phyloP scores from a whole-genome alignment of 2,888 invertebrate species.

The Ochropacha duplaris region DNA sequence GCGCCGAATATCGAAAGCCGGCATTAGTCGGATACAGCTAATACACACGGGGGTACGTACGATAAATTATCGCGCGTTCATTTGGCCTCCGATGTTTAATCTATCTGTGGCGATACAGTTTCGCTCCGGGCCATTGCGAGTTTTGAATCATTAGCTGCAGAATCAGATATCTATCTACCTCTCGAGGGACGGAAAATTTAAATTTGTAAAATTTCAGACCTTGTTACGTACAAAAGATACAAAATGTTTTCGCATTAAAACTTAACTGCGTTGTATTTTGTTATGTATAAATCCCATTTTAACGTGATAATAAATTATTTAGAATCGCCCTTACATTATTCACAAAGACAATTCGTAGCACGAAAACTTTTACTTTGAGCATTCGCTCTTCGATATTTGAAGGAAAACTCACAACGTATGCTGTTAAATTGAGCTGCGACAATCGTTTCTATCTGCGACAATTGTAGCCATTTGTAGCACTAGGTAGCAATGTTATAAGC shows the following conservation, averaged over 20 bases:
- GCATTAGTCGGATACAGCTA: slow-evolving; percentile 83
- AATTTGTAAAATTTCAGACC: background rate
- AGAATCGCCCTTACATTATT: background rate
- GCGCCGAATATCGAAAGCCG: slow-evolving; percentile 82
- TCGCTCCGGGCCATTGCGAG: slow-evolving; percentile 59
- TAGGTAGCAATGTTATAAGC: slow-evolving; percentile 20
- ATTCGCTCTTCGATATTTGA: slow-evolving; percentile 25
- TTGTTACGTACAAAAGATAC: background rate
- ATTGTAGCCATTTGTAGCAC: slow-evolving; percentile 47
- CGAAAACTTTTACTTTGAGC: slow-evolving; percentile 21
- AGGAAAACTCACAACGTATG: slow-evolving; percentile 33
- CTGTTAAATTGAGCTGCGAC: slow-evolving; percentile 52
- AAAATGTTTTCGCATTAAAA: background rate
- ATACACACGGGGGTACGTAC: slow-evolving; percentile 79
- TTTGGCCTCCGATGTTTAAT: slow-evolving; percentile 82
- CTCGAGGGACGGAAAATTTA: slow-evolving; percentile 2
- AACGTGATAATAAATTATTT: background rate
- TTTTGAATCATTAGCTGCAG: slow-evolving; percentile 43
- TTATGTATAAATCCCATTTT: background rate
- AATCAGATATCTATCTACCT: slow-evolving; percentile 19
- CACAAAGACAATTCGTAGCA: slow-evolving; percentile 25
- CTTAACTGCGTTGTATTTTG: background rate
- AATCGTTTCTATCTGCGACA: slow-evolving; percentile 38
- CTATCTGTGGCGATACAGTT: slow-evolving; percentile 69
- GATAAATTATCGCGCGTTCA: slow-evolving; percentile 82